Conservation (phyloP, 2,797 vertebrate species). For the Gephyroberyx darwinii region DNA sequence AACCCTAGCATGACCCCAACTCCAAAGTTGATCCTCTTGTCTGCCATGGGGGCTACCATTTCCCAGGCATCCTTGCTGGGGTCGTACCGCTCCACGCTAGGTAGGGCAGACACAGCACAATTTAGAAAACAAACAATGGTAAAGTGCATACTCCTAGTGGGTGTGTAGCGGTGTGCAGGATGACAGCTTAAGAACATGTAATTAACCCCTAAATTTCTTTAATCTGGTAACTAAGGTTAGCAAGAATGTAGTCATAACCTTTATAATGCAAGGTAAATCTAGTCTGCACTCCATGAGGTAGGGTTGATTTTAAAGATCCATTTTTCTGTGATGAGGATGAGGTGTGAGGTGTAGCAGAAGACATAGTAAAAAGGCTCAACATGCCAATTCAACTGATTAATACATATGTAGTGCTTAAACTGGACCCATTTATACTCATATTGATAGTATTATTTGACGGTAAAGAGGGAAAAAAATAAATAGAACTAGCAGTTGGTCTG, state of each 20-base stretch:
- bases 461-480: background rate
- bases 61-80: conserved; percentile 97
- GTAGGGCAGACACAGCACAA: conserved; percentile 1
- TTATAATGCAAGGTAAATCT: background rate
- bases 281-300: background rate
- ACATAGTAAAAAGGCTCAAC: background rate
- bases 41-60: conserved; percentile 96
- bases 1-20: conserved; percentile 97
- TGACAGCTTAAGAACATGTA: background rate
- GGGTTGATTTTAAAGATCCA: background rate
- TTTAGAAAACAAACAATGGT: background rate
- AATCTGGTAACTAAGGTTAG: background rate
- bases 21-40: conserved; percentile 98
- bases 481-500: background rate
- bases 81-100: conserved; percentile 95
- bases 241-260: background rate
- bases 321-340: background rate
- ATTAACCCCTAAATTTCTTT: background rate
- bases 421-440: background rate
- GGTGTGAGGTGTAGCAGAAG: background rate
- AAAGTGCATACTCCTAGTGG: background rate
- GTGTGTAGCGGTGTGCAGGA: background rate
- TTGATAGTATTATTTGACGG: background rate
- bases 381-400: background rate
- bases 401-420: background rate